These are phyloP conservation scores for Augiades crinisus DNA, from an alignment of 2,888 invertebrate genomes.

Conservation along the genomic window DNA sequence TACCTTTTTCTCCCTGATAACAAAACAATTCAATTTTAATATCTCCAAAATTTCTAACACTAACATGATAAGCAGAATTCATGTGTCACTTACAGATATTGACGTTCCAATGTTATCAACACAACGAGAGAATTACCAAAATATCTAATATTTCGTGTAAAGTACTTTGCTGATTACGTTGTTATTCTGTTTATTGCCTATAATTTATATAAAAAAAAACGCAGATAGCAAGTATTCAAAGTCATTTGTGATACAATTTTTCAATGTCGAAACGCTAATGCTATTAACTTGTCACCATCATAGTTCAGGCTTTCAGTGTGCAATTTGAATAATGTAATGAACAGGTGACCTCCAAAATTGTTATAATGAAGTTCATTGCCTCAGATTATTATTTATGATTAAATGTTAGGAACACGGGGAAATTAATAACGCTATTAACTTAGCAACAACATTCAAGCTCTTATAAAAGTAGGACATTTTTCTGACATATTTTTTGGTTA, in stretches of 20 bases:
- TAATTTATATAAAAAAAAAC: not conserved
- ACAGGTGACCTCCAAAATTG: not conserved
- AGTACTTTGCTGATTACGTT: not conserved
- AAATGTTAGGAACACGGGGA: not conserved
- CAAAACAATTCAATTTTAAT: not conserved
- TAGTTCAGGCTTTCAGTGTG: not conserved
- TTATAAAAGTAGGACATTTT: not conserved
- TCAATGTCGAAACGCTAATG: conserved; percentile 7
- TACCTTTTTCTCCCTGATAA: conserved; percentile 83
- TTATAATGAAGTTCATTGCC: conserved; percentile 5
- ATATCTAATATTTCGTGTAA: not conserved
- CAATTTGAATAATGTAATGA: conserved; percentile 14
- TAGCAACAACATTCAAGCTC: not conserved
- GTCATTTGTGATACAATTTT: conserved; percentile 4
- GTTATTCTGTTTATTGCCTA: not conserved
- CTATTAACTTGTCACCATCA: conserved; percentile 17
- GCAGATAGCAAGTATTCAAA: not conserved
- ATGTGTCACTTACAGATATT: not conserved
- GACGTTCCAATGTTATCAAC: not conserved
- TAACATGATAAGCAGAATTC: not conserved
- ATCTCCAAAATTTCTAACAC: not conserved
- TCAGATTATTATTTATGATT: conserved; percentile 9
- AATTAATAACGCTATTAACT: not conserved
- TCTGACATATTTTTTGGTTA: not conserved
- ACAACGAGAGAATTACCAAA: not conserved